These are phyloP conservation scores for Jacana jacana DNA, from an alignment of 2,113 vertebrate species.

Conservation along the genomic window DNA sequence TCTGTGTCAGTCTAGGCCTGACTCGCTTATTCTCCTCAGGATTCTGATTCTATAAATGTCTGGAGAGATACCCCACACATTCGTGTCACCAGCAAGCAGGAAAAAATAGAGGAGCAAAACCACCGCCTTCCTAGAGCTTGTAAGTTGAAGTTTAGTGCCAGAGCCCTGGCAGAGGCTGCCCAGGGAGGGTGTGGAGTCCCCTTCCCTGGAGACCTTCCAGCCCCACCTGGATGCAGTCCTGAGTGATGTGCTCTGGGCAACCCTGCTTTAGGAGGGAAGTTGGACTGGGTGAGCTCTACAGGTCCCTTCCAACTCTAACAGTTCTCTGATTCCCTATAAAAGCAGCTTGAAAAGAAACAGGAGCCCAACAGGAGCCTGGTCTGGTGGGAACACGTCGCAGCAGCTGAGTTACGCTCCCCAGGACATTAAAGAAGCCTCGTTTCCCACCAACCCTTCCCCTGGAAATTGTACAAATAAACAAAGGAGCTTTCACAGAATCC, in stretches of 20 bases:
- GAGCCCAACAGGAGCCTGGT: neutral
- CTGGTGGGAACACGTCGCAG: neutral
- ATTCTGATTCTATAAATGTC: neutral
- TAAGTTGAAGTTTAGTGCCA: too few species aligned
- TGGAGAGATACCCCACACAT: neutral
- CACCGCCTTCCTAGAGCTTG: neutral
- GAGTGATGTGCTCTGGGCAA: too few species aligned
- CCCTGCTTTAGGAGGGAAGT: too few species aligned
- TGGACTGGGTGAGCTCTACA: too few species aligned
- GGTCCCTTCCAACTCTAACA: too few species aligned
- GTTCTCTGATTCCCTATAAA: neutral
- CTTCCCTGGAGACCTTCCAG: too few species aligned
- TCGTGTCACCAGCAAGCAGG: neutral
- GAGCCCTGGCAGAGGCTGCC: too few species aligned
- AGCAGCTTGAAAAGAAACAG: neutral
- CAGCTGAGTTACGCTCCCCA: neutral
- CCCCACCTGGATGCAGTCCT: too few species aligned
- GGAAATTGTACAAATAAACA: neutral
- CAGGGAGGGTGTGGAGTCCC: too few species aligned
- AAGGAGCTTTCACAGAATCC: neutral
- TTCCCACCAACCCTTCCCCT: neutral
- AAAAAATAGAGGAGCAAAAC: neutral
- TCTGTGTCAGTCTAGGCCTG: neutral
- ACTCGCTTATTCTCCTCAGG: neutral
- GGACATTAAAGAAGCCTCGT: fast-evolving